Evolutionary conservation across 2,797 vertebrate species (phyloP), one percentile per base, ranked within the genome.

Genomic region (Miichthys miiuy): DNA sequence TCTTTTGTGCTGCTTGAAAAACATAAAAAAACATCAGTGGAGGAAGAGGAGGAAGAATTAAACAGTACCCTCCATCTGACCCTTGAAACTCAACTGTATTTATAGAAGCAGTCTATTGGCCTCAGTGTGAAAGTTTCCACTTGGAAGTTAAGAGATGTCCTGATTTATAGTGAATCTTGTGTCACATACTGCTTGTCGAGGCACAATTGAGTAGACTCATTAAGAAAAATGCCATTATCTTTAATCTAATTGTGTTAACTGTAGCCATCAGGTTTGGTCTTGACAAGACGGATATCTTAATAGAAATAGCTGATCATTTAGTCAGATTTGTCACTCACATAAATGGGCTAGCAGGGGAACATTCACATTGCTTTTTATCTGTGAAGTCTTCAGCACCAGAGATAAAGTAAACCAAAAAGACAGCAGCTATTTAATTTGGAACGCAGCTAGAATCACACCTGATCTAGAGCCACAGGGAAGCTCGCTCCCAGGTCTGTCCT

Each of bases 371-470:
- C 16, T 25, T 69, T 30, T 74, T 27, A 60, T 83, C 57, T 71
- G 54, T 52, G 21, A 66, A 52, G 52, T 79, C 71, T 68, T 67
- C 18, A 47, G 65, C 58, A 48, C 21, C 57, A 42, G 57, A 81
- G 64, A 86, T 79, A 61, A 71, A 79, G 65, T 63, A 68, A 48
- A 55, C 25, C 30, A 30, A 57, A 54, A 83, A 72, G 57, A 80
- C 20, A 30, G 27, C 65, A 77, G 64, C 47, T 52, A 70, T 81
- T 83, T 80, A 34, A 89, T 85, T 82, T 85, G 68, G 75, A 87
- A 83, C 21, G 52, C 77, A 88, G 82, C 85, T 84, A 90, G 75
- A 81, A 63, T 75, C 21, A 30, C 60, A 79, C 90, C 61, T 79
- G 83, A 88, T 80, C 72, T 79, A 4, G 60, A 83, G 72, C 79